Evolutionary conservation across 1,140 invertebrate genomes (phyloP).

Genomic region (Pseudoatta argentina): DNA sequence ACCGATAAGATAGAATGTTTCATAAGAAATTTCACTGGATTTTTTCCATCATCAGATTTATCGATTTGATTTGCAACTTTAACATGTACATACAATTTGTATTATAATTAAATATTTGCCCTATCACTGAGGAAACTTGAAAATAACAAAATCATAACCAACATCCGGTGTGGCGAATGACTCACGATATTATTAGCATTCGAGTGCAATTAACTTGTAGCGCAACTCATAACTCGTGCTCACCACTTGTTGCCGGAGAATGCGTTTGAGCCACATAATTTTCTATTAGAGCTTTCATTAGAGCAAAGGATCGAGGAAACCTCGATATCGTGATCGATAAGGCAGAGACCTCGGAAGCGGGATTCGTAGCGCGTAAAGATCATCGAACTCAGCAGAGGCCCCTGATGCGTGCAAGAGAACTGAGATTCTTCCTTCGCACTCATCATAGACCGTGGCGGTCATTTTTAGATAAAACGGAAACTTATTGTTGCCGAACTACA

Average conservation of each 20-base stretch:
- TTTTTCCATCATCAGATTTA: not conserved
- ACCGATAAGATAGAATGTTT: constrained; percentile 11
- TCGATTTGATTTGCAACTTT: not conserved
- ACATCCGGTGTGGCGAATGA: not conserved
- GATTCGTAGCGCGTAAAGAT: constrained; percentile 46
- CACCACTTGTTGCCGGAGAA: constrained; percentile 19
- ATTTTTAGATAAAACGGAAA: constrained; percentile 33
- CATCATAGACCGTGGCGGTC: constrained; percentile 63
- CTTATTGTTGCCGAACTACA: constrained; percentile 1
- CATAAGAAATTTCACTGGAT: not conserved
- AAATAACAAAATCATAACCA: not conserved
- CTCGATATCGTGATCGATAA: constrained; percentile 64
- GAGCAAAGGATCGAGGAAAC: constrained; percentile 14
- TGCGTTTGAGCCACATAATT: constrained; percentile 30
- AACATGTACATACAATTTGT: not conserved
- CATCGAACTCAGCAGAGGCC: constrained; percentile 67
- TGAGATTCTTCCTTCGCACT: constrained; percentile 57
- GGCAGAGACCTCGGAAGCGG: constrained; percentile 47
- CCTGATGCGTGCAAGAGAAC: constrained; percentile 32
- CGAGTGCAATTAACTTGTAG: constrained; percentile 37
- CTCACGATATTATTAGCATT: constrained; percentile 33
- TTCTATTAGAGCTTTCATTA: constrained; percentile 41
- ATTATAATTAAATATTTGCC: constrained; percentile 1
- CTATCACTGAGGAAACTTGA: not conserved
- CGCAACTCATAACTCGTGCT: constrained; percentile 18